phyloP scores from a whole-genome alignment of 2,888 invertebrate species.

The Cyaniris semiargus region DNA sequence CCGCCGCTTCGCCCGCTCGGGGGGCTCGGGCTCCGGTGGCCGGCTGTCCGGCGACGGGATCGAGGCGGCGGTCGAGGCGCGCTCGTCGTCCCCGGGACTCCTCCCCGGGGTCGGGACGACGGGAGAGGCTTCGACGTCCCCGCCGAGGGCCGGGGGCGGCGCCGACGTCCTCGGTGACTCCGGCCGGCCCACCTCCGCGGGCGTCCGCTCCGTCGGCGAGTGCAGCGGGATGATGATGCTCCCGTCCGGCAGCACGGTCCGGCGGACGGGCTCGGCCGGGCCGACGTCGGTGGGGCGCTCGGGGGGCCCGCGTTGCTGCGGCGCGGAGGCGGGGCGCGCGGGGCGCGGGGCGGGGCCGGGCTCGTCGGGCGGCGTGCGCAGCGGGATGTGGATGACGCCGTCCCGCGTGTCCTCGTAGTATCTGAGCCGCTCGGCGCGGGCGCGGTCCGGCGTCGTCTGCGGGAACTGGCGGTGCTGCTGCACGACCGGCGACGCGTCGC shows the following conservation, averaged over 20 bases:
- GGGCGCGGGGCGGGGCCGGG: conserved; percentile 48
- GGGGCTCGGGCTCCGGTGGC: conserved; percentile 37
- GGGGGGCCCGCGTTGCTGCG: conserved; percentile 50
- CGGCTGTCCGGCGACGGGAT: conserved; percentile 20
- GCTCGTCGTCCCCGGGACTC: conserved; percentile 46
- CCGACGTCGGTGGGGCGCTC: conserved; percentile 43
- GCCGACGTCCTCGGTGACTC: conserved; percentile 37
- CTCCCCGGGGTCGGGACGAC: conserved; percentile 35
- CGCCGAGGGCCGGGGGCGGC: not conserved
- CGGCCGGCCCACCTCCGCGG: conserved; percentile 35
- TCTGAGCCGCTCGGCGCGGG: conserved; percentile 62
- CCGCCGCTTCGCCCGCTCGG: conserved; percentile 50
- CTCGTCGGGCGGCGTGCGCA: conserved; percentile 88
- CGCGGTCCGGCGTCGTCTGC: conserved; percentile 55
- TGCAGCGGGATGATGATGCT: conserved; percentile 80
- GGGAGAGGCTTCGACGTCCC: conserved; percentile 21
- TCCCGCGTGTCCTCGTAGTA: conserved; percentile 84
- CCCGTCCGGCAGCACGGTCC: conserved; percentile 77
- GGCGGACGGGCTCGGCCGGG: conserved; percentile 60
- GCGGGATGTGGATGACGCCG: conserved; percentile 85
- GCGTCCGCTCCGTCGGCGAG: conserved; percentile 66
- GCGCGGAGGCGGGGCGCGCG: conserved; percentile 47
- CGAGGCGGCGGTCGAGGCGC: not conserved
- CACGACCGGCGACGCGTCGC: conserved; percentile 60
- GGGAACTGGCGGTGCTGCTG: conserved; percentile 51